phyloP scores from a whole-genome alignment of 2,888 invertebrate genomes.

The Dolomedes plantarius region DNA sequence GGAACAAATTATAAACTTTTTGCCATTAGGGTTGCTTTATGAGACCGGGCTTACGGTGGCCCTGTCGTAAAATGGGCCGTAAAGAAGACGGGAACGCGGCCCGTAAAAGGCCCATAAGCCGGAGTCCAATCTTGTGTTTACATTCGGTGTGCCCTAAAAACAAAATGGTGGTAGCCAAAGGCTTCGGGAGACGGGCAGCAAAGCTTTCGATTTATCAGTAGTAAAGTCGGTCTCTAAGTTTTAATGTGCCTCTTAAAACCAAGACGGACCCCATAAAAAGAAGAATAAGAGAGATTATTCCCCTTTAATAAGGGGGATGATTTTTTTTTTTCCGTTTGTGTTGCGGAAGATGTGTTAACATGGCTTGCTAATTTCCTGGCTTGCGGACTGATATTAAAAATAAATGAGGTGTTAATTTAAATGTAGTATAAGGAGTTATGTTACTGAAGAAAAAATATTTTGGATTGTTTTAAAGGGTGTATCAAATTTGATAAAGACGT shows the following conservation, averaged over 20 bases:
- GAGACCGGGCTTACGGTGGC: constrained; percentile 35
- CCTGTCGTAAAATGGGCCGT: constrained; percentile 51
- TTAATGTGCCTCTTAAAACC: constrained; percentile 55
- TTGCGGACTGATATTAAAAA: constrained; percentile 22
- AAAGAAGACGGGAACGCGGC: background rate
- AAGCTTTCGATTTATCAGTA: constrained; percentile 57
- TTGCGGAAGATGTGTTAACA: constrained; percentile 25
- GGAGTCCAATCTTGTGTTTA: constrained; percentile 67
- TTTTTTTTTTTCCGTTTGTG: background rate
- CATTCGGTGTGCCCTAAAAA: constrained; percentile 60
- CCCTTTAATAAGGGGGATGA: constrained; percentile 30
- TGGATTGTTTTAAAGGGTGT: too few relatives aligned
- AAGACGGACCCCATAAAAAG: constrained; percentile 36
- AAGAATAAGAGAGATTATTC: constrained; percentile 45
- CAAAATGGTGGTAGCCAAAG: constrained; percentile 64
- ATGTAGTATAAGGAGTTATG: too few relatives aligned
- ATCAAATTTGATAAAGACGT: too few relatives aligned
- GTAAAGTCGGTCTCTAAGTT: constrained; percentile 54
- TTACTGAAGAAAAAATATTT: too few relatives aligned
- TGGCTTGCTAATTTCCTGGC: constrained; percentile 37
- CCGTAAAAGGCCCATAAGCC: constrained; percentile 50
- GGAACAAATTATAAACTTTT: constrained; percentile 62
- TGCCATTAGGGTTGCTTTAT: constrained; percentile 43
- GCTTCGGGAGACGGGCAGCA: constrained; percentile 31
- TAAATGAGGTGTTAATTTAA: background rate